These are phyloP conservation scores for Rynchops niger DNA, from an alignment of 2,113 vertebrate genomes.

Conservation along the genomic window DNA sequence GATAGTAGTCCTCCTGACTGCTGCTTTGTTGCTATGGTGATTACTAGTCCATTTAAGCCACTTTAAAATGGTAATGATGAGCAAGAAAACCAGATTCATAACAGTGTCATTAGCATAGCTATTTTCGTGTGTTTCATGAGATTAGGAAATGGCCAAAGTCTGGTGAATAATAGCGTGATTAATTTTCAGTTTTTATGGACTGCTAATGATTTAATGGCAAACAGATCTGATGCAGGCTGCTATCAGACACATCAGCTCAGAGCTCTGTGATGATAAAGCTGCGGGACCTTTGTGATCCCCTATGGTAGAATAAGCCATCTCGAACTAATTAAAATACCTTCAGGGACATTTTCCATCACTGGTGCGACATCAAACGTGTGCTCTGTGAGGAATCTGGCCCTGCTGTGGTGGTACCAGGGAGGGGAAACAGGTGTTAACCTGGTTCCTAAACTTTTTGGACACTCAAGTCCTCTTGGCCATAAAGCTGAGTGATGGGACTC, in stretches of 20 bases:
- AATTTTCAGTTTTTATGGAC: not conserved
- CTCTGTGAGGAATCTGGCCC: not conserved
- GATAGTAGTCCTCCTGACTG: not conserved
- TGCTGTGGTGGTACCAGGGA: fast-evolving
- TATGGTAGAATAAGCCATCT: not conserved
- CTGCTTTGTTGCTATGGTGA: slow-evolving; percentile 55
- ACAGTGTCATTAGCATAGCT: slow-evolving; percentile 35
- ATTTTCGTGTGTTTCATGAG: not conserved
- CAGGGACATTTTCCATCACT: not conserved
- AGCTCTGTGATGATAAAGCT: not conserved
- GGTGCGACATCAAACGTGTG: fast-evolving
- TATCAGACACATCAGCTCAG: not conserved
- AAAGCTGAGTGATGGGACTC: not conserved
- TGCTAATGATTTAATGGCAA: not conserved
- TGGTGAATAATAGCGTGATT: not conserved
- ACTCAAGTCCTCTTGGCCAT: not conserved
- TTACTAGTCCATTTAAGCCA: slow-evolving; percentile 47
- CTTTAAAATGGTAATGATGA: slow-evolving; percentile 46
- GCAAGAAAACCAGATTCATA: not conserved
- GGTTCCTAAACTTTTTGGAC: not conserved
- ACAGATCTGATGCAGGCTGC: not conserved
- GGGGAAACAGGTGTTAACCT: not conserved
- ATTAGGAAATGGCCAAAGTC: slow-evolving; percentile 10
- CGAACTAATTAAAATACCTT: slow-evolving; percentile 1
- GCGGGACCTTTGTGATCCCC: not conserved